phyloP scores from a whole-genome alignment of 1,140 invertebrate species.

The Metopolophium dirhodum region DNA sequence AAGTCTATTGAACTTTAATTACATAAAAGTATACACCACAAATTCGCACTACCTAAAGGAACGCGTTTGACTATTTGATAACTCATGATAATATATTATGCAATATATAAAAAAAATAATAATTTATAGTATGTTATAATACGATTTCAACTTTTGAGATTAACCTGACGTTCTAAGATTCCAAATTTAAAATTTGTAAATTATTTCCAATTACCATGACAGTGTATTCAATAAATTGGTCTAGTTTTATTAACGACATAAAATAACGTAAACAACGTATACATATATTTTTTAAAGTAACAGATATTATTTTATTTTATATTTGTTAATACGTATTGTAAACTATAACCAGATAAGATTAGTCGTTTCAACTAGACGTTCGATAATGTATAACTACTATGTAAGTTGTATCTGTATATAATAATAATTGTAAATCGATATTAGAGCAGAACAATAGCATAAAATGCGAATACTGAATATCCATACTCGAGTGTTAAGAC shows the following conservation, averaged over 20 bases:
- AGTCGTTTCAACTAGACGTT: neutral
- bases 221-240: neutral
- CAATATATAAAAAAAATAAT: no score
- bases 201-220: neutral
- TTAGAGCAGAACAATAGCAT: neutral
- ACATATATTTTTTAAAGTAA: neutral
- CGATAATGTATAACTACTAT: neutral
- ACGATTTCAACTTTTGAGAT: neutral
- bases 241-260: neutral
- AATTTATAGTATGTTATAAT: neutral
- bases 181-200: neutral
- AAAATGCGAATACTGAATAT: neutral
- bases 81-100: no score
- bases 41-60: neutral
- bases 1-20: neutral
- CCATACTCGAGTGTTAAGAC: neutral
- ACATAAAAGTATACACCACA: neutral
- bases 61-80: neutral
- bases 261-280: neutral
- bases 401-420: neutral
- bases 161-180: neutral
- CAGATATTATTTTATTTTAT: constrained; percentile 6
- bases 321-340: neutral
- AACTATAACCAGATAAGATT: neutral
- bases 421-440: neutral